Evolutionary conservation across 2,113 vertebrate species (phyloP), one percentile per base, ranked within the genome.

Genomic region (Gadus macrocephalus): DNA sequence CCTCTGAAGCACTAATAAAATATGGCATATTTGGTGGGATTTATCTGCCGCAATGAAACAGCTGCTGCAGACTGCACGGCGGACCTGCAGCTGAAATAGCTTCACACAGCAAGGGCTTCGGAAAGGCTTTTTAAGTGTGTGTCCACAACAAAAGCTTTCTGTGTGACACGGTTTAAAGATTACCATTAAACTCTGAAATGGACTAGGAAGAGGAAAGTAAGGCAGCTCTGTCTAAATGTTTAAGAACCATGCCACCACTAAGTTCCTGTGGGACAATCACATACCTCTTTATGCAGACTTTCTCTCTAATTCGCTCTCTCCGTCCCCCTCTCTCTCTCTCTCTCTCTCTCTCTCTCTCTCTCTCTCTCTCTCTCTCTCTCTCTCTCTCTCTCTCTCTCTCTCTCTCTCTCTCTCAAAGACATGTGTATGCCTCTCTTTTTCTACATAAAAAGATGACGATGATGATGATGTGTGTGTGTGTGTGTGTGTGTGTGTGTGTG

Each of bases 231-330:
- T 68, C 65, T 78, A 75, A 81, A 74, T 78, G 38, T 69, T 49
- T 61, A 61, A 74, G 70, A 62, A 72, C 55, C 55, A 58, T 78
- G 58, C 70, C 58, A 66, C 69, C 27, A 9, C n/a, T 28, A 65
- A 22, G 71, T 83, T 85, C 81, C 83, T 81, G 75, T 81, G 79
- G 73, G 79, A 75, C 81, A 82, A 83, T 86, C 83, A 86, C 67
- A 62, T 76, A 58, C 80, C 53, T 63, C 53, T 78, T 25, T n/a
- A 73, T 66, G 69, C 81, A 66, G 64, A 66, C 75, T 72, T 42
- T 56, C 66, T 78, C 69, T 70, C 73, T 74, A 35, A 74, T 68
- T 19, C 72, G 4, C 42, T 9, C 42, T 49, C 42, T 49, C 5
- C 0, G 7, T 49, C 42, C 11, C 42, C 42, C 8, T 49, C 42